These are phyloP conservation scores for Origma solitaria DNA, from an alignment of 2,113 vertebrate genomes.

Conservation along the genomic window DNA sequence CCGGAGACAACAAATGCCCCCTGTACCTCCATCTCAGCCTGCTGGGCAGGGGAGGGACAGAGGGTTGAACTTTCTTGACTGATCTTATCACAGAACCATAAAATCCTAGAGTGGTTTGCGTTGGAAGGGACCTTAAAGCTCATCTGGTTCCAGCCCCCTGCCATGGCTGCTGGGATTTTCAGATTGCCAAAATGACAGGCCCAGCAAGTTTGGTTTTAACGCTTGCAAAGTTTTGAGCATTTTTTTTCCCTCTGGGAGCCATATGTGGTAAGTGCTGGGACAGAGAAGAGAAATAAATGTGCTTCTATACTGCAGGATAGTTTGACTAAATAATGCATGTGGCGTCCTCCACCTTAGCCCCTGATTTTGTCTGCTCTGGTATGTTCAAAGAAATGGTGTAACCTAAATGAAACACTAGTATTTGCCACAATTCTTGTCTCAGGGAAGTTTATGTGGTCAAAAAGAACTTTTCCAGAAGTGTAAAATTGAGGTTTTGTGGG, in stretches of 20 bases:
- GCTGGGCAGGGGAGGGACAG: neutral
- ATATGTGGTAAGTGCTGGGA: neutral
- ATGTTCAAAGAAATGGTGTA: neutral
- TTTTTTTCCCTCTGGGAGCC: neutral
- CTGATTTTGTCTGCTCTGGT: neutral
- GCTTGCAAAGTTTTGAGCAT: neutral
- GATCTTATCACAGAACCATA: neutral
- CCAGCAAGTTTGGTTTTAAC: neutral
- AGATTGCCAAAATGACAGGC: neutral
- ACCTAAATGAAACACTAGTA: fast-evolving
- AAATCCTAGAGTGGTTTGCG: neutral
- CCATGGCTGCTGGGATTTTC: neutral
- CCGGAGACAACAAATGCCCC: neutral
- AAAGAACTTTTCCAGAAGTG: neutral
- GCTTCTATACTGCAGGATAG: fast-evolving
- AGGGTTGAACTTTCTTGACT: neutral
- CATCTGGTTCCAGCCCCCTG: neutral
- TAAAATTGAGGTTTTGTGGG: neutral
- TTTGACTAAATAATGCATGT: neutral
- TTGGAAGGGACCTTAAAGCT: neutral
- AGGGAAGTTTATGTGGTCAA: neutral
- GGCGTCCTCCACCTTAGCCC: neutral
- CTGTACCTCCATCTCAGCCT: neutral
- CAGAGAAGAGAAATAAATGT: neutral
- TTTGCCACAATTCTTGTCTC: neutral